Conservation (phyloP, 2,888 invertebrate species). For the Malthinus flaveolus region DNA sequence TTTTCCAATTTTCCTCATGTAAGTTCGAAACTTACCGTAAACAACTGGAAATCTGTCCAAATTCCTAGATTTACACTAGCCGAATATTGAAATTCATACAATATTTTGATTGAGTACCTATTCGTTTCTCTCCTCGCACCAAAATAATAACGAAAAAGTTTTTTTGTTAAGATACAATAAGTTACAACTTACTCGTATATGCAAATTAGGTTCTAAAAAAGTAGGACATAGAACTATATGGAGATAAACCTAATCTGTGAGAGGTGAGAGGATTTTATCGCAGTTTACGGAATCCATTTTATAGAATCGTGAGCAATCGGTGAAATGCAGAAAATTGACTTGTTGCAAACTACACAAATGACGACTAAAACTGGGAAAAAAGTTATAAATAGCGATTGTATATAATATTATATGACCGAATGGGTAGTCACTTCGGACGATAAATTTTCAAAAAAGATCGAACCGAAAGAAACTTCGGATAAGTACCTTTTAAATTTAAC, state of each 20-base stretch:
- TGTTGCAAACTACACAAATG: constrained; percentile 25
- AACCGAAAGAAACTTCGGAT: too few relatives aligned
- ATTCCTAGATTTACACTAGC: neutral
- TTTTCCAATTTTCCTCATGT: constrained; percentile 1
- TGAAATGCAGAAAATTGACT: constrained; percentile 26
- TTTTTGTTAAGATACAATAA: neutral
- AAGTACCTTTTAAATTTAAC: too few relatives aligned
- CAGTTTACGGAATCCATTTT: constrained; percentile 25
- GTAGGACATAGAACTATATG: constrained; percentile 23
- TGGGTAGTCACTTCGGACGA: too few relatives aligned
- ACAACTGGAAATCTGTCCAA: neutral
- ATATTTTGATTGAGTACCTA: too few relatives aligned
- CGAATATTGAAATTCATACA: neutral
- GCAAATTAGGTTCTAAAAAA: constrained; percentile 2
- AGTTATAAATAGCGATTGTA: constrained; percentile 1
- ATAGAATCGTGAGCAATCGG: constrained; percentile 21
- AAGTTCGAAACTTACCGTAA: constrained; percentile 1
- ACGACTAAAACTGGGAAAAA: constrained; percentile 12
- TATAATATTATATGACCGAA: too few relatives aligned
- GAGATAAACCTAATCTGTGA: constrained; percentile 28
- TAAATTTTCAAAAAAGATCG: too few relatives aligned
- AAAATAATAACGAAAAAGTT: too few relatives aligned
- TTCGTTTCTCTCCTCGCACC: too few relatives aligned
- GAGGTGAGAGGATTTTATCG: constrained; percentile 17
- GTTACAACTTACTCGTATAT: constrained; percentile 19